Evolutionary conservation across 2,888 invertebrate genomes (phyloP).

Genomic region (Sinopyrophorus schimmeli): DNA sequence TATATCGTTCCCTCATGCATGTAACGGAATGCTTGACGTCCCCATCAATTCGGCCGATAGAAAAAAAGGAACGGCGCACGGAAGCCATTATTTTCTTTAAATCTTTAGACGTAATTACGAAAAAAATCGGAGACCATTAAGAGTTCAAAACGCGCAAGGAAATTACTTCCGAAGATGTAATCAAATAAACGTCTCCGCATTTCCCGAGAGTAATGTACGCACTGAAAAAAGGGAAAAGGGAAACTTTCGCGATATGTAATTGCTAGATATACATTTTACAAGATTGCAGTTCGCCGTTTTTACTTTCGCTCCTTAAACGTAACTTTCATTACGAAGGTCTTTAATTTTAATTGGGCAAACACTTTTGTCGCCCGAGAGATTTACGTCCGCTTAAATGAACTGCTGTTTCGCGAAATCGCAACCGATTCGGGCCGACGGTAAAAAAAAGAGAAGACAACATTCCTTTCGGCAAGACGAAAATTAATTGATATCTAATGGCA

Average conservation of each 20-base stretch:
- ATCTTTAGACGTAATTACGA: conserved; percentile 24
- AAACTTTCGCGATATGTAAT: conserved; percentile 15
- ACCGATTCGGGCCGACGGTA: neutral
- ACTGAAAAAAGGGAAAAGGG: conserved; percentile 16
- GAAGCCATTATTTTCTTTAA: conserved; percentile 14
- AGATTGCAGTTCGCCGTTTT: conserved; percentile 12
- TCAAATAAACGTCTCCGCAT: conserved; percentile 27
- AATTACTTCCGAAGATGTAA: conserved; percentile 30
- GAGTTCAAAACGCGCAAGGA: conserved; percentile 26
- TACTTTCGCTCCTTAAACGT: neutral
- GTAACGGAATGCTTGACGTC: conserved; percentile 23
- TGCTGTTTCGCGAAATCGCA: neutral
- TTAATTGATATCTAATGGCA: too few species aligned
- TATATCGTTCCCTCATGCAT: conserved; percentile 22
- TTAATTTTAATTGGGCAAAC: conserved; percentile 10
- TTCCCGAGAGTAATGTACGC: conserved; percentile 22
- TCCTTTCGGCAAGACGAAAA: neutral
- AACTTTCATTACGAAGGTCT: conserved; percentile 9
- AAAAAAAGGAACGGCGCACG: conserved; percentile 10
- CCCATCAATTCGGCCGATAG: conserved; percentile 1
- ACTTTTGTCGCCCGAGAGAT: conserved; percentile 1
- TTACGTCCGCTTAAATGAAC: neutral
- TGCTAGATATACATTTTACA: conserved; percentile 8
- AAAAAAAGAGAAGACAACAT: neutral
- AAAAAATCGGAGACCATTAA: conserved; percentile 24